These are phyloP conservation scores for Tribolium castaneum DNA, from an alignment of 1,140 invertebrate genomes.

Conservation along the genomic window DNA sequence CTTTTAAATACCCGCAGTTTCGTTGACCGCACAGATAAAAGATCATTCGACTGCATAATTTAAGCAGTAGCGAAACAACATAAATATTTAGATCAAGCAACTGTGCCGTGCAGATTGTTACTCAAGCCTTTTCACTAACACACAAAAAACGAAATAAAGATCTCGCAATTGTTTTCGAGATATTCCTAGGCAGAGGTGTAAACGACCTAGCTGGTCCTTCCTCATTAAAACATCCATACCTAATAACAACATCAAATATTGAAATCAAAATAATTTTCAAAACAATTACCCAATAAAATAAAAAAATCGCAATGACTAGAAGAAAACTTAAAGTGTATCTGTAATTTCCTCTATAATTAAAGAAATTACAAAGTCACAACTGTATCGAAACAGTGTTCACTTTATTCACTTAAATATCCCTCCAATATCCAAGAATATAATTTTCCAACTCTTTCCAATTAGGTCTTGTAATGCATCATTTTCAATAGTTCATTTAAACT, in stretches of 20 bases:
- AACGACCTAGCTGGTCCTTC: background rate
- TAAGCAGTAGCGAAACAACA: background rate
- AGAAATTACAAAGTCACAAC: background rate
- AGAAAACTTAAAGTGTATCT: background rate
- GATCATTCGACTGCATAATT: constrained; percentile 11
- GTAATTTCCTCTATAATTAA: background rate
- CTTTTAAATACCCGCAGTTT: background rate
- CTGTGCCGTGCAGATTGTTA: constrained; percentile 2
- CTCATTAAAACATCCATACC: too few relatives aligned
- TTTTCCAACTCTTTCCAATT: background rate
- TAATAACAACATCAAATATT: too few relatives aligned
- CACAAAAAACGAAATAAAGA: background rate
- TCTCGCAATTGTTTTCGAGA: background rate
- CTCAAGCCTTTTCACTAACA: background rate
- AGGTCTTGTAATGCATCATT: background rate
- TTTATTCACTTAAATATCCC: background rate
- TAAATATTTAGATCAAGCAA: constrained; percentile 16
- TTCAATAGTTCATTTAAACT: background rate
- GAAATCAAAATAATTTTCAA: too few relatives aligned
- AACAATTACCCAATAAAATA: too few relatives aligned
- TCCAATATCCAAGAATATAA: background rate
- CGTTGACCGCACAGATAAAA: constrained; percentile 1
- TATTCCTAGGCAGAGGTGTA: background rate
- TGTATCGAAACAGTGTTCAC: background rate
- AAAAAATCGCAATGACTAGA: too few relatives aligned